A percentile compares a stretch with the other conserved stretches of the same genome.
Conservation (phyloP, 2,113 vertebrate genomes). For the Ailuropoda melanoleuca region DNA sequence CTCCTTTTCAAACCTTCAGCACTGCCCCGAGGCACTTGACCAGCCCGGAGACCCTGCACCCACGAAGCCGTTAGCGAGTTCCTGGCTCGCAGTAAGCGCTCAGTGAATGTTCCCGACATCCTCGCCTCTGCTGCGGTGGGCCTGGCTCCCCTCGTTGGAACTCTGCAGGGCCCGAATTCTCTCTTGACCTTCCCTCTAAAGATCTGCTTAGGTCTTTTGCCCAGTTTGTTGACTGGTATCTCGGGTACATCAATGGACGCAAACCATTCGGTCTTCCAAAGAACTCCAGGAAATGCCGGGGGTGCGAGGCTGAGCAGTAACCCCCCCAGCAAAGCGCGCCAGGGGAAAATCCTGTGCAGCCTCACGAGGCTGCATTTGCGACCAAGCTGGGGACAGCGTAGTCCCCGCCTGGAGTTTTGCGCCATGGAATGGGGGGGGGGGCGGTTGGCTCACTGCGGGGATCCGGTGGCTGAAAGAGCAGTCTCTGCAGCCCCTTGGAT, state of each 20-base stretch:
- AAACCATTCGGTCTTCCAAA: not conserved
- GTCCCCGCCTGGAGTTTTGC: not conserved
- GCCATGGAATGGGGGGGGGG: too few relatives aligned
- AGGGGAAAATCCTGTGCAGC: accelerated
- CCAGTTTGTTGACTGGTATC: not conserved
- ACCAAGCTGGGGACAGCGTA: accelerated
- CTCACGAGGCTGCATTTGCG: not conserved
- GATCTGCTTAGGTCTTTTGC: not conserved
- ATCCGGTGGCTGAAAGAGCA: accelerated
- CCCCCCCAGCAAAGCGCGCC: accelerated
- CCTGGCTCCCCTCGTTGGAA: accelerated
- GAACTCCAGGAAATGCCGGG: not conserved
- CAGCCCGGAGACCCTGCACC: accelerated
- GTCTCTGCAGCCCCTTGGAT: accelerated
- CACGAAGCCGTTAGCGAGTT: not conserved
- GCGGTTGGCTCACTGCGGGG: accelerated
- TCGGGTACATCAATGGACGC: not conserved
- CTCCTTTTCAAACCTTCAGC: not conserved
- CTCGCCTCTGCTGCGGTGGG: not conserved
- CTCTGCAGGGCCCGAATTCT: not conserved
- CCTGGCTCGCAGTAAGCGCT: not conserved
- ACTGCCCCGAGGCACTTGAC: not conserved
- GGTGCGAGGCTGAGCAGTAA: not conserved
- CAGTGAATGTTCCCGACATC: not conserved
- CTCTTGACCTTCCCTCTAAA: not conserved